Conservation (phyloP, 2,797 vertebrate genomes). For the Chloroceryle inda region DNA sequence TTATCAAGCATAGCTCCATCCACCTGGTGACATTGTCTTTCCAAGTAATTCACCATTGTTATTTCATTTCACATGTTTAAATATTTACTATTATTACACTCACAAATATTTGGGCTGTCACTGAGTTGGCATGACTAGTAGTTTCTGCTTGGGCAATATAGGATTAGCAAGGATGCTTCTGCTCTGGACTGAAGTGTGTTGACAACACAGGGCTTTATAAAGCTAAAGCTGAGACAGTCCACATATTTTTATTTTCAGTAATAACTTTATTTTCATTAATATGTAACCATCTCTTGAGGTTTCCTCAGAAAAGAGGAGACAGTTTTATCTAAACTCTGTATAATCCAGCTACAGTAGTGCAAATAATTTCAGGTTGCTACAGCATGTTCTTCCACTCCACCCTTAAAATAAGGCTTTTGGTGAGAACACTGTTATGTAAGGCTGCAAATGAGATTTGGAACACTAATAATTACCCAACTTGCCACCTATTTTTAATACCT, state of each 20-base stretch:
- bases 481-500: conserved; percentile 52
- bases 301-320: neutral
- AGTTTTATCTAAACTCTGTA: neutral
- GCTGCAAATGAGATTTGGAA: conserved; percentile 40
- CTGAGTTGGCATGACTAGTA: neutral
- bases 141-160: conserved; percentile 38
- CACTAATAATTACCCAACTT: conserved; percentile 48
- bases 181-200: neutral
- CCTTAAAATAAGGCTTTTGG: conserved; percentile 65
- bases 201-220: neutral
- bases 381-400: conserved; percentile 44
- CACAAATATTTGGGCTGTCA: conserved; percentile 7
- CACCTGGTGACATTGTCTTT: neutral
- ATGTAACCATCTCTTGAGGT: neutral
- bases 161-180: neutral
- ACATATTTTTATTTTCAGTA: neutral
- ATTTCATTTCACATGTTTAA: neutral
- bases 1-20: neutral
- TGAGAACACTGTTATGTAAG: conserved; percentile 54
- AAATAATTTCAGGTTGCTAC: conserved; percentile 66
- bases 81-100: neutral
- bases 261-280: neutral
- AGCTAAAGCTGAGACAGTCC: neutral
- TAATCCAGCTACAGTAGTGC: neutral
- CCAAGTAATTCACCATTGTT: neutral